phyloP scores from a whole-genome alignment of 2,113 vertebrate species.

The Stigmatopora argus region DNA sequence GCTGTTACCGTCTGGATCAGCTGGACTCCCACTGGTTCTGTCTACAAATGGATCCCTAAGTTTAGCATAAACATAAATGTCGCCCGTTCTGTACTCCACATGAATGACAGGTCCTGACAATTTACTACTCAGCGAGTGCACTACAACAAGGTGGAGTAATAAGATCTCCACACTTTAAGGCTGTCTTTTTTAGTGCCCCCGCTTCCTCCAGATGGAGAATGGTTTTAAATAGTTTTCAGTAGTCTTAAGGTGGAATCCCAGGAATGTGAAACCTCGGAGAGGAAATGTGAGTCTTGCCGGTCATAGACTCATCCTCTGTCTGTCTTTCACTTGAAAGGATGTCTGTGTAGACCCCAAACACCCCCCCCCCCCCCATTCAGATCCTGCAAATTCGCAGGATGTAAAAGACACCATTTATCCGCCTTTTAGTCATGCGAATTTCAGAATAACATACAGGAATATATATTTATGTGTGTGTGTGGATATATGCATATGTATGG shows the following conservation, averaged over 20 bases:
- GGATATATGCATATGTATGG: no score
- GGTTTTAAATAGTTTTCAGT: conserved; percentile 59
- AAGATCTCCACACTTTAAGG: conserved; percentile 7
- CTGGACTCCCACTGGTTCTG: not conserved
- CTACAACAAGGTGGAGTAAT: conserved; percentile 1
- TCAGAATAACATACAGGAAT: no score
- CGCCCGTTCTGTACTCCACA: conserved; percentile 1
- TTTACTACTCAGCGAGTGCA: not conserved
- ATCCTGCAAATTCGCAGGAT: not conserved
- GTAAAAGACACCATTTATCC: not conserved
- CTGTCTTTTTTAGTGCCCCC: conserved; percentile 4
- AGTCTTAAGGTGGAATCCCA: conserved; percentile 61
- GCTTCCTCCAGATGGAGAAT: conserved; percentile 42
- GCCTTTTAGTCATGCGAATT: not conserved
- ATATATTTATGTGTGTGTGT: no score
- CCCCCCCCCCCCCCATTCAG: not conserved
- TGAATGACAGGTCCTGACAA: not conserved
- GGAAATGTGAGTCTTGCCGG: conserved; percentile 54
- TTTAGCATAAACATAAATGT: not conserved
- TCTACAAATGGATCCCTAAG: not conserved
- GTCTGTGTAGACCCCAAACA: not conserved
- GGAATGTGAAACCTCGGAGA: conserved; percentile 65
- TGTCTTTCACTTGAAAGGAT: conserved; percentile 31
- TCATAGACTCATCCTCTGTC: conserved; percentile 53
- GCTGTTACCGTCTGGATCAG: not conserved